Conservation (phyloP, 2,888 invertebrate species). For the Chalcosyrphus nemorum region DNA sequence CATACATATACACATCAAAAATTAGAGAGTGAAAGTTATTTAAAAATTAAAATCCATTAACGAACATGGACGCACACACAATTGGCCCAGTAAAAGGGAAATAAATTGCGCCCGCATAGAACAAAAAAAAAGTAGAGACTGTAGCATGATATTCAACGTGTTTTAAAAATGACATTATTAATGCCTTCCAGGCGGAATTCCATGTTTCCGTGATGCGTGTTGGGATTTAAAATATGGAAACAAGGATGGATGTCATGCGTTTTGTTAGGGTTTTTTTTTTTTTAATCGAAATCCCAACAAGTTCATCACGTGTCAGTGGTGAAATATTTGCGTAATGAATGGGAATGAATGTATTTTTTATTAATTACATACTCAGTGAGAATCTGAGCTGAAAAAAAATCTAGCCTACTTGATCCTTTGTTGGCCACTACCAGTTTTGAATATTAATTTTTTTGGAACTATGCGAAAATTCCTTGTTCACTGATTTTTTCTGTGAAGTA, state of each 20-base stretch:
- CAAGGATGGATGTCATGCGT: not conserved
- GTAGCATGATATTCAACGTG: not conserved
- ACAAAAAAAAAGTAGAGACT: not conserved
- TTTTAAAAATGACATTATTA: conserved; percentile 6
- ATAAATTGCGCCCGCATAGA: not conserved
- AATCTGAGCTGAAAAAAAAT: not conserved
- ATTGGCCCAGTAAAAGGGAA: conserved; percentile 5
- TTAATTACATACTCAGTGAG: not conserved
- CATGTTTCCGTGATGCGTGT: conserved; percentile 2
- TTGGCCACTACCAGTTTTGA: not conserved
- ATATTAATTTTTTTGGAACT: not conserved
- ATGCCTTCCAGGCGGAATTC: not conserved
- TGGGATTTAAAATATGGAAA: conserved; percentile 4
- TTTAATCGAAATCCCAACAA: conserved; percentile 16
- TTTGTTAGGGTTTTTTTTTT: not conserved
- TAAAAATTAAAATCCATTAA: conserved; percentile 55
- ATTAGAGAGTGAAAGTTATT: conserved; percentile 30
- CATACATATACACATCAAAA: not conserved
- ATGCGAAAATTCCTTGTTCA: no score
- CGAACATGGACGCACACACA: conserved; percentile 17
- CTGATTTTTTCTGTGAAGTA: no score
- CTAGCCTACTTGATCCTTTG: not conserved
- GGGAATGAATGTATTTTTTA: not conserved
- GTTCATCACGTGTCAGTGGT: not conserved
- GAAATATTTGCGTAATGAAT: not conserved